These are phyloP conservation scores for Acleris cristana DNA, from an alignment of 2,888 invertebrate genomes.

Conservation along the genomic window DNA sequence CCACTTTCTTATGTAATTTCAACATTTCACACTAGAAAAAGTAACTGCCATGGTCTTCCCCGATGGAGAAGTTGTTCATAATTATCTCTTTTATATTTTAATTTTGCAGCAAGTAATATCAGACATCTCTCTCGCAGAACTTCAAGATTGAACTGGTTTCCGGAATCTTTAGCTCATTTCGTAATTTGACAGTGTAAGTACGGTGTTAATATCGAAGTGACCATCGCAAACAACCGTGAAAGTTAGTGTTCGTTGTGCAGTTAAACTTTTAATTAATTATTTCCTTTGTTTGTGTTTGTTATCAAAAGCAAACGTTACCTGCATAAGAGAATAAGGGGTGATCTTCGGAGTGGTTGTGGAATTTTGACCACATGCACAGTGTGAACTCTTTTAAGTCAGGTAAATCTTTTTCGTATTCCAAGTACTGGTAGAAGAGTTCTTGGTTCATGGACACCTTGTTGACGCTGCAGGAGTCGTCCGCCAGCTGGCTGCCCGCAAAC, in stretches of 20 bases:
- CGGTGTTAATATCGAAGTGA: too few relatives aligned
- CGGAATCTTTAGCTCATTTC: too few relatives aligned
- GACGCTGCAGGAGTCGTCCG: conserved; percentile 80
- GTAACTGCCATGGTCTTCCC: not conserved
- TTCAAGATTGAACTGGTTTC: conserved; percentile 1
- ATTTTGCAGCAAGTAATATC: not conserved
- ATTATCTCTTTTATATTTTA: not conserved
- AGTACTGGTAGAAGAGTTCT: conserved; percentile 87
- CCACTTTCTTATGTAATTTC: too few relatives aligned
- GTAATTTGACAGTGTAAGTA: too few relatives aligned
- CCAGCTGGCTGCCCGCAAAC: conserved; percentile 56
- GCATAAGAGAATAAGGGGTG: conserved; percentile 93
- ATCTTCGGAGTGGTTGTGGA: conserved; percentile 91
- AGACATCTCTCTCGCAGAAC: not conserved
- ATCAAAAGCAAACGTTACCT: conserved; percentile 77
- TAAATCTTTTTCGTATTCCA: conserved; percentile 88
- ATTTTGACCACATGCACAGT: conserved; percentile 92
- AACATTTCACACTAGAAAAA: not conserved
- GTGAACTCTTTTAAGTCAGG: conserved; percentile 93
- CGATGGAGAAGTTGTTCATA: not conserved
- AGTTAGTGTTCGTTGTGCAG: too few relatives aligned
- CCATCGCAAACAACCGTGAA: too few relatives aligned
- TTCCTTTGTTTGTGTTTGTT: too few relatives aligned
- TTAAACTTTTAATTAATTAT: too few relatives aligned
- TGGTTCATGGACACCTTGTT: conserved; percentile 88